Percentiles rank a stretch among this genome's conserved stretches.
Conservation (phyloP, 2,113 vertebrate genomes). For the Penelope pileata region DNA sequence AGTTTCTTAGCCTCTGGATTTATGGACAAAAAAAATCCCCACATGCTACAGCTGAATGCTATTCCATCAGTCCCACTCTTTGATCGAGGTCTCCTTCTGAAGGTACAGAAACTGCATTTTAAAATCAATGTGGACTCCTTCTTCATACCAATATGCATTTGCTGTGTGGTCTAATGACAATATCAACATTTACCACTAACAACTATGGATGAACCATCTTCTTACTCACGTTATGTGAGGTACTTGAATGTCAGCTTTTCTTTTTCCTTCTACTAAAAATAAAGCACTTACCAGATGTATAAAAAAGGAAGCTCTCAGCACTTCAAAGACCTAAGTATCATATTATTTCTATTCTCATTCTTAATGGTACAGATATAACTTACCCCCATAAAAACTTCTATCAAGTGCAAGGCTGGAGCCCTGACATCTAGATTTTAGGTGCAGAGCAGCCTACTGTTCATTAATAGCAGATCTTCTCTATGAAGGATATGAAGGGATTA, state of each 20-base stretch:
- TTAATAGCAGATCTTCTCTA: not conserved
- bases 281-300: not conserved
- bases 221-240: not conserved
- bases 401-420: not conserved
- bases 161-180: not conserved
- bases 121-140: not conserved
- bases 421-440: not conserved
- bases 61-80: not conserved
- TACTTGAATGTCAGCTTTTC: not conserved
- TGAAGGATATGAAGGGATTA: not conserved
- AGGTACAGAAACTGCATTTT: not conserved
- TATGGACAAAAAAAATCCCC: not conserved
- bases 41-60: not conserved
- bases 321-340: not conserved
- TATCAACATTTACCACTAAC: not conserved
- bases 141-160: not conserved
- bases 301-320: not conserved
- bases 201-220: not conserved
- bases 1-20: not conserved
- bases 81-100: not conserved
- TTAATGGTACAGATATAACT: not conserved
- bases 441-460: not conserved
- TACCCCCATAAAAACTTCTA: not conserved
- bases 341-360: not conserved
- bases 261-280: not conserved